A percentile compares a stretch with the other conserved stretches of the same genome.
Evolutionary conservation across 2,888 invertebrate species (phyloP).

Genomic region (Sarcophaga caerulescens): DNA sequence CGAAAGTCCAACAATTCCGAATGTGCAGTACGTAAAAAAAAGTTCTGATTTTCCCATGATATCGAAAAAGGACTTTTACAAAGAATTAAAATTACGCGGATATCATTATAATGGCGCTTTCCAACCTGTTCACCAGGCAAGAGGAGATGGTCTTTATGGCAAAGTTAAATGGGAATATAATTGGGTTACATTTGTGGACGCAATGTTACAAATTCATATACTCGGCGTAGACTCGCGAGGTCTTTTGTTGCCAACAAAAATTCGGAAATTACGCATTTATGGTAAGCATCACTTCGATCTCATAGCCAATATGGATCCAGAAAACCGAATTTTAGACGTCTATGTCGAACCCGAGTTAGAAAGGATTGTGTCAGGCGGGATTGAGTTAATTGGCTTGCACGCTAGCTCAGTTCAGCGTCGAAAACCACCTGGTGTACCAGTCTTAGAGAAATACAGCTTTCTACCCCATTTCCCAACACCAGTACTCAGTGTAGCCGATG

Average conservation of each 20-base stretch:
- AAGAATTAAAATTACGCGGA: constrained; percentile 87
- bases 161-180: constrained; percentile 87
- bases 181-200: constrained; percentile 95
- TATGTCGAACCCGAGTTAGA: constrained; percentile 75
- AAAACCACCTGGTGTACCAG: constrained; percentile 87
- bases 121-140: constrained; percentile 75
- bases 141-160: constrained; percentile 78
- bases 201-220: constrained; percentile 92
- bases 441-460: constrained; percentile 89
- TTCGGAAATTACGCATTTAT: constrained; percentile 87
- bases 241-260: constrained; percentile 88
- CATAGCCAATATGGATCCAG: constrained; percentile 79
- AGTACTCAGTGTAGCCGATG: constrained; percentile 79
- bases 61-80: constrained; percentile 86
- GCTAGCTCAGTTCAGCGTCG: constrained; percentile 88
- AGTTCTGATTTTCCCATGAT: constrained; percentile 78
- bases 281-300: constrained; percentile 84
- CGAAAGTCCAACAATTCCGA: constrained; percentile 69
- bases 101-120: constrained; percentile 83
- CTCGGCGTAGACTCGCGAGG: constrained; percentile 86
- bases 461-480: constrained; percentile 83
- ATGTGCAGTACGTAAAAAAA: constrained; percentile 68
- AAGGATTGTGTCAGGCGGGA: constrained; percentile 85
- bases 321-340: constrained; percentile 77
- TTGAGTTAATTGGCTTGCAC: constrained; percentile 89